A percentile compares a stretch with the other conserved stretches of the same genome.
Evolutionary conservation across 1,140 invertebrate species (phyloP).

Genomic region (Nomia melanderi): DNA sequence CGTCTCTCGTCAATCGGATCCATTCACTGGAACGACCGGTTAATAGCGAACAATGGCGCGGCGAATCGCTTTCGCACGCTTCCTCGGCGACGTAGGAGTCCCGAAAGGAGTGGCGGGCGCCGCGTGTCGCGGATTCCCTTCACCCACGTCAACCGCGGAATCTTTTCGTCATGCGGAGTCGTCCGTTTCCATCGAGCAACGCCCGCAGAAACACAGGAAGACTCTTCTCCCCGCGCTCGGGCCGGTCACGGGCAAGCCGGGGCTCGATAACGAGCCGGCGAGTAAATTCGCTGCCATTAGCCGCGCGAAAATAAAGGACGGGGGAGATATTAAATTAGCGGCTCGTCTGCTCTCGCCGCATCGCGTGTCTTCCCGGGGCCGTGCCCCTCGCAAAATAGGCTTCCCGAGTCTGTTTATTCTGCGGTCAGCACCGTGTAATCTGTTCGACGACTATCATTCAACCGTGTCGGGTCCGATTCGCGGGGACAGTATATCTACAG

Average conservation of each 20-base stretch:
- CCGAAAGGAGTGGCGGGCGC: background rate
- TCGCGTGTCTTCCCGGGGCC: conserved; percentile 25
- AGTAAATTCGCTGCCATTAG: conserved; percentile 80
- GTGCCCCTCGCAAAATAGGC: conserved; percentile 15
- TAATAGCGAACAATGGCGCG: too few relatives aligned
- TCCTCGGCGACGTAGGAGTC: background rate
- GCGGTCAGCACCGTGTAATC: background rate
- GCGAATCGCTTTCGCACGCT: conserved; percentile 6
- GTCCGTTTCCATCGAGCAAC: conserved; percentile 30
- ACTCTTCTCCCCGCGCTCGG: background rate
- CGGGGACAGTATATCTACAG: too few relatives aligned
- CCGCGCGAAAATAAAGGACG: conserved; percentile 75
- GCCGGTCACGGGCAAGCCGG: conserved; percentile 27
- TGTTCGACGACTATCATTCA: background rate
- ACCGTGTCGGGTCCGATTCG: background rate
- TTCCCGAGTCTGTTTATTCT: background rate
- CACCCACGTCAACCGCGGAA: background rate
- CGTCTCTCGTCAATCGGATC: too few relatives aligned
- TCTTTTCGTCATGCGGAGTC: conserved; percentile 38
- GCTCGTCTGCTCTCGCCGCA: conserved; percentile 34
- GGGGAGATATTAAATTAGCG: conserved; percentile 75
- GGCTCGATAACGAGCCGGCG: conserved; percentile 74
- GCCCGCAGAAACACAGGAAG: background rate
- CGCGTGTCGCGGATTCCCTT: background rate
- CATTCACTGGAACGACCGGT: too few relatives aligned